Evolutionary conservation across 2,888 invertebrate species (phyloP), one percentile per base, ranked within the genome.

Genomic region (Anthrax anthrax): DNA sequence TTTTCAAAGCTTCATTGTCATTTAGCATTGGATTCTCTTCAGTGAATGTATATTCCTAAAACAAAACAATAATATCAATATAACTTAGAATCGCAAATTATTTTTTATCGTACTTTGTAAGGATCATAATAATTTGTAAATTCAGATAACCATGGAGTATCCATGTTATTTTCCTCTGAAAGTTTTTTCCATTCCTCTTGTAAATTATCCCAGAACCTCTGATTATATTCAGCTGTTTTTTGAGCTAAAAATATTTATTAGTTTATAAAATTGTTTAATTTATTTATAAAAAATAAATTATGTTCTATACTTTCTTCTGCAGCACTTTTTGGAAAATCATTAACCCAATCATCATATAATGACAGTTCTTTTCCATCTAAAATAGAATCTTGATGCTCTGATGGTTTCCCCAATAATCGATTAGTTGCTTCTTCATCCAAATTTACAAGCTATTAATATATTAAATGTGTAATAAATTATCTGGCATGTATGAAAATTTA

Each of bases 1-100:
- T 82, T 63, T 84, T 83, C 49, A 95, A 76, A 1, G 92, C 85
- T 70, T 87, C 80, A 44, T 75, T 72, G 52, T 80, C 67, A 57
- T 84, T 79, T 42, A 76, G 70, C 80, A 92, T 83, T 13, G 90
- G 84, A 74, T 96, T 96, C 36, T 89, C 82, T 58, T 86, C 80
- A 44, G 78, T 74, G 67, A 91, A 91, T 56, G 72, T 70, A 60
- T 91, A 91, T 52, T 84, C 81, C 73, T 82, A 65, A 39, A n/a
- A 19, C 23, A 27, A 29, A 38, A 39, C 3, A 38, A 18, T 12
- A 38, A 16, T 37, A 18, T 38, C 2, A 16, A 16, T 18, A 38
- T 12, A n/a, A n/a, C n/a, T n/a, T n/a, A n/a, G n/a, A n/a, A n/a
- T n/a, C n/a, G n/a, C 17, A 12, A 16, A 38, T 17, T 17, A 17